Base-by-base conservation (phyloP, 1,140 invertebrate genomes). In the Trissolcus basalis region DNA sequence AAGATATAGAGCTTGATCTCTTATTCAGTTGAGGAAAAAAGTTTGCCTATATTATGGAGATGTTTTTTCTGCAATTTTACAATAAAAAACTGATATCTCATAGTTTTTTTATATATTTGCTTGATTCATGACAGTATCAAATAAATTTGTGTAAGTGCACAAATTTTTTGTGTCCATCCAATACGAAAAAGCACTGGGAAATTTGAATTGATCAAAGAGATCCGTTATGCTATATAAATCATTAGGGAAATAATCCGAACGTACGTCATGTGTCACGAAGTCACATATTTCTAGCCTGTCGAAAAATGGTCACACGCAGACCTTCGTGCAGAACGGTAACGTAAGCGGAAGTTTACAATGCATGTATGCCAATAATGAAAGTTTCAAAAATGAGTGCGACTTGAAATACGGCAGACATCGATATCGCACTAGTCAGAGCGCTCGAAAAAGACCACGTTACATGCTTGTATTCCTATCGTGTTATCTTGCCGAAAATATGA, bases 401-500 rank as follows among this genome's bases (percentile, higher is more conserved):
- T 64, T 41, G 67, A 76, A 76, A 76, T 65, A 76, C 55, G 55
- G 16, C 48, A 33, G 10, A 48, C 61, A 63, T 77, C 75, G 75
- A 77, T 77, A 77, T 68, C 58, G 59, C 68, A 45, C 14, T 36
- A 54, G 43, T 11, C 39, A 48, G 41, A 60, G 58, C 64, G 48
- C 45, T 50, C 35, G 12, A 44, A 44, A 14, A 44, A 12, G 60
- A 44, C 35, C 48, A 48, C 73, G 56, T 61, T 71, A 56, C 67
- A 61, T 36, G 69, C 63, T 67, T 36, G 65, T 44, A 60, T 65
- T 70, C 55, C 73, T 72, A 72, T 72, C 74, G 75, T 58, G 63
- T 47, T 73, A 77, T 77, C 69, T 77, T 73, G 64, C 69, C 64
- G 54, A 72, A 77, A 77, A 77, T 77, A 77, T 72, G 75, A 68